Conservation (phyloP, 2,888 invertebrate species). For the Epistrophe grossulariae region DNA sequence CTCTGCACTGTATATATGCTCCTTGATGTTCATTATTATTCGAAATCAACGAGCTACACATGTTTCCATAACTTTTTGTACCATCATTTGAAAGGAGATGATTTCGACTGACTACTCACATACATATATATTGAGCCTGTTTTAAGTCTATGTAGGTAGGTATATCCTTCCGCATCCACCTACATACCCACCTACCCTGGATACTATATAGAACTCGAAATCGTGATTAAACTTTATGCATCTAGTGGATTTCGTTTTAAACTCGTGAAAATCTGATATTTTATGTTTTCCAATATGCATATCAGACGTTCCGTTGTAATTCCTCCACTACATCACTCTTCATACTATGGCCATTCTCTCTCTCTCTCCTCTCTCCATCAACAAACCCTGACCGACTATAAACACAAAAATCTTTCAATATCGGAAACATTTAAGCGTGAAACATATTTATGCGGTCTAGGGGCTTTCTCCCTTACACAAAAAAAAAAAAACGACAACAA, state of each 20-base stretch:
- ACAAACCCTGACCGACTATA: constrained; percentile 11
- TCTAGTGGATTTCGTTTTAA: constrained; percentile 51
- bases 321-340: constrained; percentile 3
- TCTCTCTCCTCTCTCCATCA: background rate
- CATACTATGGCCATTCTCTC: no score
- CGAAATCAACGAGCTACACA: constrained; percentile 63
- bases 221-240: constrained; percentile 68
- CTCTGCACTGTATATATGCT: background rate
- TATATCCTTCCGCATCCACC: background rate
- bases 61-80: constrained; percentile 61
- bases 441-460: constrained; percentile 69
- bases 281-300: constrained; percentile 53
- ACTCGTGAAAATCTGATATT: constrained; percentile 64
- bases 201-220: background rate
- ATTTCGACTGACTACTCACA: background rate
- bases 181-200: background rate
- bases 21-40: constrained; percentile 66
- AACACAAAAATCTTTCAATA: constrained; percentile 39
- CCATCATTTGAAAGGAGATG: constrained; percentile 20
- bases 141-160: no score
- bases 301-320: constrained; percentile 22
- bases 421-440: constrained; percentile 58
- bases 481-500: constrained; percentile 10
- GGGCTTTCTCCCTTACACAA: constrained; percentile 6
- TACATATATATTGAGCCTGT: background rate